A percentile compares a stretch with the other conserved stretches of the same genome.
Conservation (phyloP, 2,888 invertebrate species). For the Lordiphosa fenestrarum region DNA sequence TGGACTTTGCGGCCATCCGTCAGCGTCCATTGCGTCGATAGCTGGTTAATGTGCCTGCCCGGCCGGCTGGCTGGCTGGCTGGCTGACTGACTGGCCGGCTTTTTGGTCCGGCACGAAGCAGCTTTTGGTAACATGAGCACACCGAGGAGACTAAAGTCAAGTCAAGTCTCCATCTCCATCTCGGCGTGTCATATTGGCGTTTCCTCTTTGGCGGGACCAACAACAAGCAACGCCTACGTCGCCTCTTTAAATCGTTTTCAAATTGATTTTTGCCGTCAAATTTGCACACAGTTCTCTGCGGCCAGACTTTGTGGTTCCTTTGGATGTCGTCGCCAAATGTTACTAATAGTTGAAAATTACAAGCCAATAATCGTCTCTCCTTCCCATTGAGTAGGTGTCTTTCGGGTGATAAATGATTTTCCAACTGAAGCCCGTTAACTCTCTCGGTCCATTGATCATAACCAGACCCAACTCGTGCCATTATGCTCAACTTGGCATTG, state of each 20-base stretch:
- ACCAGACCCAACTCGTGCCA: conserved; percentile 2
- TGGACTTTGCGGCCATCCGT: conserved; percentile 53
- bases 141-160: conserved; percentile 13
- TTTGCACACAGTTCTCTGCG: conserved; percentile 52
- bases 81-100: conserved; percentile 3
- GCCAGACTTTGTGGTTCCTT: conserved; percentile 11
- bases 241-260: conserved; percentile 70
- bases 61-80: conserved; percentile 8
- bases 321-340: conserved; percentile 68
- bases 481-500: conserved; percentile 50
- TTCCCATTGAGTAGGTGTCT: conserved; percentile 31
- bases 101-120: conserved; percentile 10
- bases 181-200: conserved; percentile 73
- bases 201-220: conserved; percentile 57
- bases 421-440: conserved; percentile 35
- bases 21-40: conserved; percentile 67
- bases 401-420: conserved; percentile 54
- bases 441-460: conserved; percentile 37
- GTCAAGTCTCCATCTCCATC: conserved; percentile 28
- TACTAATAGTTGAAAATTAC: conserved; percentile 73
- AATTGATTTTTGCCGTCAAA: conserved; percentile 73
- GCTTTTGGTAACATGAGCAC: conserved; percentile 34
- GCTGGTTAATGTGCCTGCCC: conserved; percentile 61
- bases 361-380: conserved; percentile 57
- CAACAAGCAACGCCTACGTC: conserved; percentile 58